phyloP scores from a whole-genome alignment of 2,113 vertebrate genomes.

The Chamaea fasciata region DNA sequence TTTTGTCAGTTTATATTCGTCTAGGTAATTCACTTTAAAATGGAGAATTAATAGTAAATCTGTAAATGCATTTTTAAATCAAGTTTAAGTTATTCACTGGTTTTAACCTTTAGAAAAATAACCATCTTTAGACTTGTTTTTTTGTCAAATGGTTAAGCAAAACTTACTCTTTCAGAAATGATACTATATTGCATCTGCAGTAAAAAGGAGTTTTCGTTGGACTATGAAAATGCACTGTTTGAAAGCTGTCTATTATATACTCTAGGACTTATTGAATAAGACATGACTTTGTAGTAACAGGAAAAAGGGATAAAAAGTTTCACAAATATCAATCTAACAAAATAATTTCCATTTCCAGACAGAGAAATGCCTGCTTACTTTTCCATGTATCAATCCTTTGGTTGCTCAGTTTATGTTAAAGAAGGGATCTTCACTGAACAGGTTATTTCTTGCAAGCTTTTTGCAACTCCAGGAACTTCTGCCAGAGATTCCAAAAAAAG shows the following conservation, averaged over 20 bases:
- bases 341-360: conserved; percentile 68
- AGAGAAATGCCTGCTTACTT: conserved; percentile 79
- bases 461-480: conserved; percentile 80
- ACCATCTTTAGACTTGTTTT: background rate
- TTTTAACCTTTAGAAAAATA: background rate
- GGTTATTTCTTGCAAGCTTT: conserved; percentile 77
- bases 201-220: background rate
- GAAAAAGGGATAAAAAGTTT: background rate
- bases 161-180: background rate
- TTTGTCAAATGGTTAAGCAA: background rate
- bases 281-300: background rate
- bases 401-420: conserved; percentile 87
- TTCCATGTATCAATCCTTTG: conserved; percentile 87
- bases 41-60: background rate
- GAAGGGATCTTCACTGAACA: conserved; percentile 75
- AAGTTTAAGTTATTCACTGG: background rate
- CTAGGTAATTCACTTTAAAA: background rate
- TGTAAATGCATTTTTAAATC: background rate
- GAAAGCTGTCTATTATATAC: background rate
- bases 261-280: background rate
- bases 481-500: conserved; percentile 85
- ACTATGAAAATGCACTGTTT: background rate
- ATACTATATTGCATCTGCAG: background rate
- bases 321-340: background rate
- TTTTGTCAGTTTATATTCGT: background rate